Base-by-base conservation (phyloP, 1,140 invertebrate genomes). In the Caenorhabditis tropicalis region DNA sequence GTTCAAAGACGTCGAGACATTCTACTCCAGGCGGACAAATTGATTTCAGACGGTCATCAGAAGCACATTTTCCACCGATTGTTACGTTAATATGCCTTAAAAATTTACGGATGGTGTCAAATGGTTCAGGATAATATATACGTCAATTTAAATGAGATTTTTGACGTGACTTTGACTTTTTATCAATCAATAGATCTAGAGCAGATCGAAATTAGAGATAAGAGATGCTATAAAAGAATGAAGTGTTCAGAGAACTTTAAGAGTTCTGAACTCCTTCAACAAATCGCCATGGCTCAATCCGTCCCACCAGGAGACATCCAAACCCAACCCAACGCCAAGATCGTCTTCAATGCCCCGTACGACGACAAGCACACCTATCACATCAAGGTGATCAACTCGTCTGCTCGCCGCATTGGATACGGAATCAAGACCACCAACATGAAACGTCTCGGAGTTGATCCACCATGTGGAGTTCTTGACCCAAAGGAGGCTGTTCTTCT, bases 261-360 rank as follows among this genome's bases (percentile, higher is more conserved):
- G 24, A 27, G 60, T 60, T 80, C 49, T 16, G 19, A 51, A 51
- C 48, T 51, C 48, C 15, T 19, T 51, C 48, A 2, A 51, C 15
- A 51, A 21, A 84, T n/a, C 79, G 79, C 46, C 79, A 83, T 83
- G 60, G 60, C 70, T 31, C 60, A 83, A 74, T 85, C 81, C 80
- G 81, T 85, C 43, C 84, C 84, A 36, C 85, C 85, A 24, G 84
- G 85, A 84, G 85, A 86, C 46, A 86, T 86, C 82, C 29, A 46
- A n/a, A 86, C 82, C 49, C 82, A 86, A 56, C 85, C 85, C 58
- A 31, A 36, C 83, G 43, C 82, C 58, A 84, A 85, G 82, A 86
- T 86, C 83, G 82, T 84, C 31, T 86, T 86, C 85, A 86, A 86
- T 83, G 83, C 85, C 46, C 85, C 85, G 46, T 86, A 85, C 85